These are phyloP conservation scores for Athalia cordata DNA, from an alignment of 2,888 invertebrate species.

Conservation along the genomic window DNA sequence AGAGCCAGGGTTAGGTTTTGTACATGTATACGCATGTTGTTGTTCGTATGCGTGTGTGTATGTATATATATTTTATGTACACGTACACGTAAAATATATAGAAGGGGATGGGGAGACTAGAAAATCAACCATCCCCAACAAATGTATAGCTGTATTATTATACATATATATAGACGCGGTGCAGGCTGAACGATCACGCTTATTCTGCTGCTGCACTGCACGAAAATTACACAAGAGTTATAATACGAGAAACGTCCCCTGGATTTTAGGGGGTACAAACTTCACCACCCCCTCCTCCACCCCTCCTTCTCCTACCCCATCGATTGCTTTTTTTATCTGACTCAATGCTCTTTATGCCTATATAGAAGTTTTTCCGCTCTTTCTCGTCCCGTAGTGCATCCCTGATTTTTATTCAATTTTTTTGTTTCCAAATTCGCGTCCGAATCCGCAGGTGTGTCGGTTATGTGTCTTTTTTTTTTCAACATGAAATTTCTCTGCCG, in stretches of 20 bases:
- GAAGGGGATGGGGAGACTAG: no score
- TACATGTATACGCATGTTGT: background rate
- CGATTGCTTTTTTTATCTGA: constrained; percentile 9
- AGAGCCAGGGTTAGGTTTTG: constrained; percentile 32
- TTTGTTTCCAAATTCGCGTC: no score
- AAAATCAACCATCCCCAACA: no score
- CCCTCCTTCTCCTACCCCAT: constrained; percentile 36
- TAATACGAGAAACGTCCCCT: background rate
- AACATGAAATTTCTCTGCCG: no score
- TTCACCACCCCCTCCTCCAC: background rate
- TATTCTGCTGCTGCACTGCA: background rate
- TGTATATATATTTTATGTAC: no score
- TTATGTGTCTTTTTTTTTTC: no score
- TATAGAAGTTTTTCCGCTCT: background rate
- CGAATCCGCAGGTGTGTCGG: no score
- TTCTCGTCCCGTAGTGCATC: background rate
- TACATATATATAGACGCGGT: no score
- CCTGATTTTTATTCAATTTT: no score
- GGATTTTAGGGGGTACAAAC: background rate
- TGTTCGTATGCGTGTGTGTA: background rate
- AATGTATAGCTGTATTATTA: no score
- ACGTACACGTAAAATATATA: no score
- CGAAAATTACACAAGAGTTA: constrained; percentile 2
- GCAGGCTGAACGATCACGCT: no score
- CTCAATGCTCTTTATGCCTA: background rate